Base-by-base conservation (phyloP, 35 echinoderm and acorn worm genomes). In the Lytechinus pictus region DNA sequence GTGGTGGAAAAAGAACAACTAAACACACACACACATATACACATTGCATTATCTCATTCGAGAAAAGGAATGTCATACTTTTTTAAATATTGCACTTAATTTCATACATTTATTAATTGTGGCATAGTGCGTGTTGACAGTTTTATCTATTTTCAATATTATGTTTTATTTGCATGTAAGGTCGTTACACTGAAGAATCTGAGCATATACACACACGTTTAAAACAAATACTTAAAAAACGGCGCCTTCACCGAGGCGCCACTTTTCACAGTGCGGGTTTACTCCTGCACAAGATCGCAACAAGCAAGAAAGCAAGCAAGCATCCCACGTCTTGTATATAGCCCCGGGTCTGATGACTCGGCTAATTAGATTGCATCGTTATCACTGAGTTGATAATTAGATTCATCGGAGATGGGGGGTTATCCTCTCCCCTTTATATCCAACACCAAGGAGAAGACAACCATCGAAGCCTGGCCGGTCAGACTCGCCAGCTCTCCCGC, bases 311-410 rank as follows among this genome's bases (percentile, higher is more conserved):
- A 79, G 19, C 16, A 79, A 79, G 66, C 66, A 52, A 90, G 88
- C 88, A 90, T 90, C 24, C 28, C 87, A 89, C 87, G 87, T 89
- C 88, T 79, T 90, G 88, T 90, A 90, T 90, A 79, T 90, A 24
- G 88, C 88, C 52, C 11, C 10, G 16, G 88, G 88, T 54, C 88
- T 90, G 88, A 90, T 90, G 88, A 54, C 88, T 90, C 29, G 28
- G 52, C 88, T 90, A 90, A 90, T 90, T 90, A 90, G 88, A 90
- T 90, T 90, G 88, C 88, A 52, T 90, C 88, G 88, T 90, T 90
- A 90, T 90, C 29, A 90, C 88, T 90, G 88, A 90, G 52, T 79
- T 79, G 88, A 52, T 90, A 90, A 90, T 90, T 90, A 90, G 88
- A 90, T 90, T 90, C 88, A 90, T 52, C 52, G n/a, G 88, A 79